A percentile compares a stretch with the other conserved stretches of the same genome.
Conservation (phyloP, 2,888 invertebrate species). For the Perizoma affinitatum region DNA sequence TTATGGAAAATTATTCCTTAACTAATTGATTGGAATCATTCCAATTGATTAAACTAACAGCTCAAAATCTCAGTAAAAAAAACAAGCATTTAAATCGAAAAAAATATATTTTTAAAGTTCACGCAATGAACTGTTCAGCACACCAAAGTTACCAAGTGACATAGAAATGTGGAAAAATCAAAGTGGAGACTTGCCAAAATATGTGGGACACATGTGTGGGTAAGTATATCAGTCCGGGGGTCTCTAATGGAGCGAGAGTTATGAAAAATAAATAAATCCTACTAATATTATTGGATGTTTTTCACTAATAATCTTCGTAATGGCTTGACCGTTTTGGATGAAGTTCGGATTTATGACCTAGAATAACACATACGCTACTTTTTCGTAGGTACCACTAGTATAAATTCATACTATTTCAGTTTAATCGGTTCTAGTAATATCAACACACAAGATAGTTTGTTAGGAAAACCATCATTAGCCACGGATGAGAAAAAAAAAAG, state of each 20-base stretch:
- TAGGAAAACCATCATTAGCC: conserved; percentile 29
- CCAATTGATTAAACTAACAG: too few species aligned
- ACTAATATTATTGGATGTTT: too few species aligned
- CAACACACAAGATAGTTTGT: conserved; percentile 10
- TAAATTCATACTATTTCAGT: not conserved
- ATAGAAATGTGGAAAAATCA: conserved; percentile 53
- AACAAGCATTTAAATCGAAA: conserved; percentile 53
- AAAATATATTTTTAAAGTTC: conserved; percentile 71
- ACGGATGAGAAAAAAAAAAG: conserved; percentile 3
- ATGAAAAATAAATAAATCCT: not conserved
- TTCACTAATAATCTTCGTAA: too few species aligned
- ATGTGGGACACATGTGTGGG: not conserved
- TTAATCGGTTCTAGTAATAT: conserved; percentile 5
- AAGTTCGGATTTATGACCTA: too few species aligned
- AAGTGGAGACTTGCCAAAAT: conserved; percentile 3
- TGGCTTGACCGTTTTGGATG: too few species aligned
- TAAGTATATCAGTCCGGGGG: conserved; percentile 4
- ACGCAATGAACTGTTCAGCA: conserved; percentile 65
- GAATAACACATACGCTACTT: too few species aligned
- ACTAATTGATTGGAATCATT: too few species aligned
- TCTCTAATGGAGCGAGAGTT: conserved; percentile 4
- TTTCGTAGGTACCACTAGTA: not conserved
- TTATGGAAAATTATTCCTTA: too few species aligned
- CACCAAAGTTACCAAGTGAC: conserved; percentile 64
- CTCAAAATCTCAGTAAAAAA: conserved; percentile 11